Conservation (phyloP, 2,113 vertebrate genomes). For the Phaetusa simplex region DNA sequence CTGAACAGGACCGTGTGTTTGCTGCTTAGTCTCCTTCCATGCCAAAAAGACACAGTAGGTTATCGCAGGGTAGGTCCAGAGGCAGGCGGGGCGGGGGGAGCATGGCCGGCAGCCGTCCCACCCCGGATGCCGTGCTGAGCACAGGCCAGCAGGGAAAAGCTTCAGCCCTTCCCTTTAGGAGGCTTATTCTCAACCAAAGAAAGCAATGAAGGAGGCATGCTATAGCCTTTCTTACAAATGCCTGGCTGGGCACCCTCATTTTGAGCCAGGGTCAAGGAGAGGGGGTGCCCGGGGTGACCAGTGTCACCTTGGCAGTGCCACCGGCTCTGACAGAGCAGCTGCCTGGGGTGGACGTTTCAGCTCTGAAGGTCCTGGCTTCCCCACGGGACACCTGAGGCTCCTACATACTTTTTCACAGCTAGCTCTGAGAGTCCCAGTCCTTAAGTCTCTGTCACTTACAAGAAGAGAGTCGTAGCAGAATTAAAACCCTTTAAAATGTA, state of each 20-base stretch:
- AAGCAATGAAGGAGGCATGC: background rate
- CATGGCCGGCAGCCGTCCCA: background rate
- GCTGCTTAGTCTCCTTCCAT: background rate
- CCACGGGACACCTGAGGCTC: background rate
- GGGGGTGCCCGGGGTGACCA: fast-evolving
- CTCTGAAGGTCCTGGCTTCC: background rate
- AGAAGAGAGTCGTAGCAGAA: background rate
- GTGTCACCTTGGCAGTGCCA: fast-evolving
- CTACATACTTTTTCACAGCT: background rate
- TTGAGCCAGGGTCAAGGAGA: background rate
- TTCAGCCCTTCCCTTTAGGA: background rate
- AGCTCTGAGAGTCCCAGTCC: background rate
- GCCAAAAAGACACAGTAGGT: fast-evolving
- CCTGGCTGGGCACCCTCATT: background rate
- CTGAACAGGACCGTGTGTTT: background rate
- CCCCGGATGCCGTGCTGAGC: background rate
- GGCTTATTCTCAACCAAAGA: background rate
- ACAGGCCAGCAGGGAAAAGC: background rate
- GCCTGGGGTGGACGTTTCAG: background rate
- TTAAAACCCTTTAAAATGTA: background rate
- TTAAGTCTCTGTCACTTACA: background rate
- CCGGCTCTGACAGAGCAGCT: background rate
- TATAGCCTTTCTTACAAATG: background rate
- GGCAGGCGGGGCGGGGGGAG: fast-evolving
- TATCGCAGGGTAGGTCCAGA: background rate